phyloP scores from a whole-genome alignment of 2,797 vertebrate species.

The Cossypha heuglini region DNA sequence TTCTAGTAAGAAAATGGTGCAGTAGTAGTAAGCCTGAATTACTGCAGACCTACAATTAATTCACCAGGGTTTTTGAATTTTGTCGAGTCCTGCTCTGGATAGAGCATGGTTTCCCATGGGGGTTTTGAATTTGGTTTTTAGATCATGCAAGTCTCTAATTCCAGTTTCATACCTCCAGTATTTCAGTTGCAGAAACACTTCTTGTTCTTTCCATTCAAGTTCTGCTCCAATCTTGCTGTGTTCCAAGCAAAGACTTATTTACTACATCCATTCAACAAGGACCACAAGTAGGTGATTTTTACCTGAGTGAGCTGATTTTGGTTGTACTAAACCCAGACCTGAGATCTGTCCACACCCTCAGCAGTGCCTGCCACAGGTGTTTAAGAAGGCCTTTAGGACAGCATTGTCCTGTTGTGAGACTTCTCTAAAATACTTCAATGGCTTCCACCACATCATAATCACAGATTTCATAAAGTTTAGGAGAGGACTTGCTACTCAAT shows the following conservation, averaged over 20 bases:
- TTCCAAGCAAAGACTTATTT: neutral
- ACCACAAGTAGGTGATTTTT: neutral
- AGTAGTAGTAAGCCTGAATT: neutral
- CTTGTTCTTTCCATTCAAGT: neutral
- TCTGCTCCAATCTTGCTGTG: neutral
- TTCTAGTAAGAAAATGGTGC: neutral
- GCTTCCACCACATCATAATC: neutral
- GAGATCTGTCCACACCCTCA: neutral
- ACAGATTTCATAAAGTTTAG: neutral
- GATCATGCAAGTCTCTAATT: neutral
- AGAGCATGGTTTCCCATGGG: neutral
- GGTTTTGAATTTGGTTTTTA: neutral
- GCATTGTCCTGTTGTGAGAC: neutral
- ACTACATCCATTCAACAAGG: neutral
- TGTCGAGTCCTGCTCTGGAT: neutral
- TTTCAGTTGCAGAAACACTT: neutral
- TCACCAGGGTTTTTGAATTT: neutral
- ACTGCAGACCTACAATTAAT: neutral
- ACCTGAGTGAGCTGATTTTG: neutral
- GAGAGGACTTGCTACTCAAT: neutral
- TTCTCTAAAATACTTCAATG: neutral
- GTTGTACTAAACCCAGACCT: neutral
- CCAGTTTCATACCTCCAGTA: neutral
- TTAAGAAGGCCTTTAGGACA: neutral
- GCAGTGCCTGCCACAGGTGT: neutral